Evolutionary conservation across 2,888 invertebrate genomes (phyloP).

Genomic region (Phasia obesa): DNA sequence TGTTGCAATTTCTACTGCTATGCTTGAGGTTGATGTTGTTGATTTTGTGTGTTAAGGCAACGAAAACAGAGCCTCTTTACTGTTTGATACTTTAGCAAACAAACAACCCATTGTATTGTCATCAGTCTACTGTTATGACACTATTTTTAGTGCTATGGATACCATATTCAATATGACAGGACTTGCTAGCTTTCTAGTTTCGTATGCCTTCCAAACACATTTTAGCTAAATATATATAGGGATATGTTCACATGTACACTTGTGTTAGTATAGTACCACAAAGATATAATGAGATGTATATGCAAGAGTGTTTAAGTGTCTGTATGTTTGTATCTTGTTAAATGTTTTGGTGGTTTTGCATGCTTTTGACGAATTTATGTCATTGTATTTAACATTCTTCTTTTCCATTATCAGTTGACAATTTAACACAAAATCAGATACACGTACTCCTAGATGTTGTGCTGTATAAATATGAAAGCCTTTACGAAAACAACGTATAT

Average conservation of each 20-base stretch:
- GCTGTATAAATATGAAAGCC: not conserved
- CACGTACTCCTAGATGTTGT: not conserved
- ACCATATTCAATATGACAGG: conserved; percentile 80
- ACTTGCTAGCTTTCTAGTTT: conserved; percentile 72
- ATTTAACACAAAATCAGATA: conserved; percentile 53
- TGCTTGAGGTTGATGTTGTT: conserved; percentile 45
- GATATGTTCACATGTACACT: not conserved
- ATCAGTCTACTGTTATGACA: conserved; percentile 70
- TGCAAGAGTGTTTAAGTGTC: not conserved
- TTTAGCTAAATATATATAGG: conserved; percentile 16
- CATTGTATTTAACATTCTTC: conserved; percentile 62
- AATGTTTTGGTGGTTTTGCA: conserved; percentile 69
- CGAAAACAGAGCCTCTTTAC: conserved; percentile 54
- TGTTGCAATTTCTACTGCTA: conserved; percentile 23
- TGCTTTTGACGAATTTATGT: conserved; percentile 67
- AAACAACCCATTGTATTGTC: conserved; percentile 61
- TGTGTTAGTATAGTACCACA: not conserved
- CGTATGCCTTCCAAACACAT: not conserved
- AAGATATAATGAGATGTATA: not conserved
- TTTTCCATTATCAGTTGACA: conserved; percentile 65
- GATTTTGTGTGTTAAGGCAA: conserved; percentile 29
- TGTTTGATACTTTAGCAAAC: conserved; percentile 55
- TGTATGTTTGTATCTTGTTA: conserved; percentile 39
- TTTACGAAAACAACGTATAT: not conserved
- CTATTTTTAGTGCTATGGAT: conserved; percentile 75